Conservation (phyloP, 1,140 invertebrate genomes). For the Sarcophaga bullata region DNA sequence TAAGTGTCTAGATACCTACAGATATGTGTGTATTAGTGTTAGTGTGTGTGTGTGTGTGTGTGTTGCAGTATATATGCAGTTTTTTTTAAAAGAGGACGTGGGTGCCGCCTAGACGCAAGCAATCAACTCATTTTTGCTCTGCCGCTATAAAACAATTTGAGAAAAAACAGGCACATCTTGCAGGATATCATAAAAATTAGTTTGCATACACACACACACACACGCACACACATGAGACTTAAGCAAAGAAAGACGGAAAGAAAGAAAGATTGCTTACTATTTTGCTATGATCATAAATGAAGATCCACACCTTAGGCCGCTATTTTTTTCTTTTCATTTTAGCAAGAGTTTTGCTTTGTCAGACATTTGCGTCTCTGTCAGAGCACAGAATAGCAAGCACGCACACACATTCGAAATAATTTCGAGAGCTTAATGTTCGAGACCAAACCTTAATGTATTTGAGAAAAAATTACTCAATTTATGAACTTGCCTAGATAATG, state of each 20-base stretch:
- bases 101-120: conserved; percentile 36
- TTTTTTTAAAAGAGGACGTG: conserved; percentile 30
- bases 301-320: conserved; percentile 27
- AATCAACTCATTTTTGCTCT: conserved; percentile 10
- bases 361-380: too few relatives aligned
- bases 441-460: conserved; percentile 30
- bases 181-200: conserved; percentile 32
- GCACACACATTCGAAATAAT: not conserved
- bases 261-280: conserved; percentile 2
- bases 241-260: not conserved
- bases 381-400: too few relatives aligned
- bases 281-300: conserved; percentile 19
- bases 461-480: conserved; percentile 47
- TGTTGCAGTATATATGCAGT: conserved; percentile 26
- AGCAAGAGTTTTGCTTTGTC: too few relatives aligned
- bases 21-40: too few relatives aligned
- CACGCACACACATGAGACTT: not conserved
- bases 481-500: conserved; percentile 39
- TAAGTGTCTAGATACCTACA: not conserved
- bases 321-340: not conserved
- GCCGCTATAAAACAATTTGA: not conserved
- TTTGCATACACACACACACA: not conserved
- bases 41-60: not conserved
- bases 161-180: not conserved
- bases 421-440: not conserved